Conservation (phyloP, 1,140 invertebrate species). For the Atta texana region DNA sequence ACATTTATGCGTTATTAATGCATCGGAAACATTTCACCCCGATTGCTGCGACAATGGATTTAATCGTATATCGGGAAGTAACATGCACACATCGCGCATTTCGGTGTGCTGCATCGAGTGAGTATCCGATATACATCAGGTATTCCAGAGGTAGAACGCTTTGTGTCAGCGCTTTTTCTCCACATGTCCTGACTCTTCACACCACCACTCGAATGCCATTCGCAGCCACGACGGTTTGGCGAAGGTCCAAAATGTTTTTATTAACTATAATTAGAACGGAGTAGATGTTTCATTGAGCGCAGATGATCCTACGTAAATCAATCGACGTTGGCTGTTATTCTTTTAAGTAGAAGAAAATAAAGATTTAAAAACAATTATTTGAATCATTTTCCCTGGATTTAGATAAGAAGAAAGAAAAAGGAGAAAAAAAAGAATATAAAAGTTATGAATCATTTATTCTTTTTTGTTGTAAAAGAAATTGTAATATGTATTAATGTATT, state of each 20-base stretch:
- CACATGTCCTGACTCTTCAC: conserved; percentile 49
- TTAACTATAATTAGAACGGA: conserved; percentile 71
- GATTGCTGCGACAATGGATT: conserved; percentile 76
- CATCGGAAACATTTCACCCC: conserved; percentile 76
- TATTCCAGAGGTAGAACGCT: conserved; percentile 18
- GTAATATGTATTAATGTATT: no score
- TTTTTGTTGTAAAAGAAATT: no score
- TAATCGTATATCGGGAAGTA: conserved; percentile 71
- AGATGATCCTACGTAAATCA: conserved; percentile 14
- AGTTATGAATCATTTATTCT: no score
- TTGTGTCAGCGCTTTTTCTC: conserved; percentile 73
- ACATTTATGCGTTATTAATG: conserved; percentile 78
- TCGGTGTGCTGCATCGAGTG: conserved; percentile 49
- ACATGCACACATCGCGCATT: conserved; percentile 67
- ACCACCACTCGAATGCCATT: conserved; percentile 24
- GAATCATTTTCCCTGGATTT: background rate
- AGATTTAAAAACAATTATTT: background rate
- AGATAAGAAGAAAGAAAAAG: background rate
- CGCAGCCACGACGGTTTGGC: conserved; percentile 55
- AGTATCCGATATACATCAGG: conserved; percentile 16
- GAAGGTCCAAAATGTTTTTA: conserved; percentile 71
- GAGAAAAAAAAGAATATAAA: no score
- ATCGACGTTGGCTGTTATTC: background rate
- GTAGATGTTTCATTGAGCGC: conserved; percentile 50
- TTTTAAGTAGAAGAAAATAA: background rate